These are phyloP conservation scores for Oreochromis aureus DNA, from an alignment of 2,113 vertebrate species.

Conservation along the genomic window DNA sequence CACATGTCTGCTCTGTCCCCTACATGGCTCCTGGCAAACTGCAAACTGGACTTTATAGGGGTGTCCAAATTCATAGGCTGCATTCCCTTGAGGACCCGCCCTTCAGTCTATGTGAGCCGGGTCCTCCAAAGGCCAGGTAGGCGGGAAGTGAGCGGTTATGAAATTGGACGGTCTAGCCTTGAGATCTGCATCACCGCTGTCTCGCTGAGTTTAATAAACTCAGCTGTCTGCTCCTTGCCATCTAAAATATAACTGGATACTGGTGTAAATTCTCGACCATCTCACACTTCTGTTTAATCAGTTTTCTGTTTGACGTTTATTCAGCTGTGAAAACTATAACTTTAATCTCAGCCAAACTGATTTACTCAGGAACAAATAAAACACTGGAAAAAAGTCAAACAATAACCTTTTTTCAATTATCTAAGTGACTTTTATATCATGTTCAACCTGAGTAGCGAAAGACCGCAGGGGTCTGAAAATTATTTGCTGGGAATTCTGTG, in stretches of 20 bases:
- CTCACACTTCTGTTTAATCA: too few relatives aligned
- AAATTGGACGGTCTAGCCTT: background rate
- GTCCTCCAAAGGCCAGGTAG: background rate
- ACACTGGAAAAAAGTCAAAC: background rate
- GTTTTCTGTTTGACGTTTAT: too few relatives aligned
- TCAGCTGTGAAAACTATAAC: accelerated
- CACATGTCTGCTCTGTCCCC: background rate
- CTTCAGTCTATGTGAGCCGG: accelerated
- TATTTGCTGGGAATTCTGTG: accelerated
- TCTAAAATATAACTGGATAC: too few relatives aligned
- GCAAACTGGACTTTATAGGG: background rate
- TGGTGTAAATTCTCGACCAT: background rate
- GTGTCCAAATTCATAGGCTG: background rate
- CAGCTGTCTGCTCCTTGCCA: too few relatives aligned
- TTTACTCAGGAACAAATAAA: background rate
- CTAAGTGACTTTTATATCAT: accelerated
- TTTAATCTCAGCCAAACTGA: accelerated
- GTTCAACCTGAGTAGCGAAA: background rate
- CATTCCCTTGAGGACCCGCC: accelerated
- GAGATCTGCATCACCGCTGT: accelerated
- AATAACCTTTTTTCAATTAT: accelerated
- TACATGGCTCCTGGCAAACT: background rate
- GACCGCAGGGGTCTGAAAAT: accelerated
- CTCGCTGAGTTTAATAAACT: too few relatives aligned
- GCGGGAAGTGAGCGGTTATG: accelerated